Percentiles rank a stretch among this genome's conserved stretches.
phyloP scores from a whole-genome alignment of 2,888 invertebrate genomes.

The Lypha dubia region DNA sequence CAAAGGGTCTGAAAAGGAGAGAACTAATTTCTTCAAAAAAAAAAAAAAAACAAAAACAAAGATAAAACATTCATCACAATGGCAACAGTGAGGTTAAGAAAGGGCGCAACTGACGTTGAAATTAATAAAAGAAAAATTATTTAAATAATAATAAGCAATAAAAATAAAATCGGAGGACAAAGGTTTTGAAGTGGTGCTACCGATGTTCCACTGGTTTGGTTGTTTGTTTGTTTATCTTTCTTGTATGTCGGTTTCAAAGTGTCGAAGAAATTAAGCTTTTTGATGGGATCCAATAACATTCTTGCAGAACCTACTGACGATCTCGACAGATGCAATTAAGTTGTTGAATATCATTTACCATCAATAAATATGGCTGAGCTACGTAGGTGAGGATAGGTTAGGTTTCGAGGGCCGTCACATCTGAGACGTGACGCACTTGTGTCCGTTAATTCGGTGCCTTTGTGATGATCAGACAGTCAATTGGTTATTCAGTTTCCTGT shows the following conservation, averaged over 20 bases:
- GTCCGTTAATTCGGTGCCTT: too few species aligned
- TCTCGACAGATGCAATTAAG: too few species aligned
- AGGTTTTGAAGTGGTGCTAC: neutral
- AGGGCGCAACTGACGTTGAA: conserved; percentile 6
- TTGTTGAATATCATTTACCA: too few species aligned
- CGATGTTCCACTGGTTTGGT: neutral
- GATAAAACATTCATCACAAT: conserved; percentile 10
- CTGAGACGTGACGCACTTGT: too few species aligned
- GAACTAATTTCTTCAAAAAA: conserved; percentile 8
- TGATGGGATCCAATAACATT: neutral
- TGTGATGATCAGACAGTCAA: too few species aligned
- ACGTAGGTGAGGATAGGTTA: too few species aligned
- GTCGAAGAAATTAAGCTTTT: neutral
- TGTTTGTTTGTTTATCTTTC: neutral
- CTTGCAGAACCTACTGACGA: neutral
- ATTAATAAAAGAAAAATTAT: conserved; percentile 18
- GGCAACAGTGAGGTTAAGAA: neutral
- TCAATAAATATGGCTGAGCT: too few species aligned
- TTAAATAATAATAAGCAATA: conserved; percentile 26
- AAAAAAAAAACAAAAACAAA: neutral
- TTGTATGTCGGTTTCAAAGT: neutral
- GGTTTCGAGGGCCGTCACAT: too few species aligned
- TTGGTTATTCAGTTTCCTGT: too few species aligned
- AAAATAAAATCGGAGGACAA: conserved; percentile 5
- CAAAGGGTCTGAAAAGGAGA: conserved; percentile 37